Evolutionary conservation across 2,888 invertebrate species (phyloP).

Genomic region (Polyommatus iphigenia): DNA sequence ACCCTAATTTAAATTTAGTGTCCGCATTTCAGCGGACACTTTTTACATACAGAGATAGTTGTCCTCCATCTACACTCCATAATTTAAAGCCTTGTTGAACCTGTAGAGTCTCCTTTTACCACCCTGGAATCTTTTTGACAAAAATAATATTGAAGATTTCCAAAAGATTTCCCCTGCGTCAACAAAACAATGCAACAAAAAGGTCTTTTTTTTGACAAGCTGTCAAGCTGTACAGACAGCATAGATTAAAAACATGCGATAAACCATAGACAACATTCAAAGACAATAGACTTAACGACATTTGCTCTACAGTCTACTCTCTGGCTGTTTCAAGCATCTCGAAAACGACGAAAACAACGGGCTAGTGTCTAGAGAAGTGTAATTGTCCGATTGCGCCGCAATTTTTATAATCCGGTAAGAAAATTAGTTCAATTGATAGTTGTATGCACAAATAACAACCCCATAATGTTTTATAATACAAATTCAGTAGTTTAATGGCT

Average conservation of each 20-base stretch:
- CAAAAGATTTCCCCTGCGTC: too few species aligned
- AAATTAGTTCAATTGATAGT: constrained; percentile 46
- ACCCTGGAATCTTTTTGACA: too few species aligned
- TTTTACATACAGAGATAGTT: too few species aligned
- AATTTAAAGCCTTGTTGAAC: too few species aligned
- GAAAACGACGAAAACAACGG: constrained; percentile 77
- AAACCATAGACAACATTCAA: constrained; percentile 33
- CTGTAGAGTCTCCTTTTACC: too few species aligned
- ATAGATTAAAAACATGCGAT: not conserved
- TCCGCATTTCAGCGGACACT: too few species aligned
- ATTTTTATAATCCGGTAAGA: constrained; percentile 77
- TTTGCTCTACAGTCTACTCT: constrained; percentile 45
- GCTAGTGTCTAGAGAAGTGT: constrained; percentile 80
- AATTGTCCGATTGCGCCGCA: constrained; percentile 83
- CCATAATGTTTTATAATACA: constrained; percentile 36
- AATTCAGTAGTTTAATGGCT: constrained; percentile 36
- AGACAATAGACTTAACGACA: constrained; percentile 51
- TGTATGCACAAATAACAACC: constrained; percentile 34
- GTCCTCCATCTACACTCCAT: too few species aligned
- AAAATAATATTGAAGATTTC: too few species aligned
- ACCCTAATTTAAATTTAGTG: too few species aligned
- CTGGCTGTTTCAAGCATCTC: constrained; percentile 76
- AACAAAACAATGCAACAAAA: too few species aligned
- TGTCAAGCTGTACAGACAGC: too few species aligned
- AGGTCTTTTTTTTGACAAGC: too few species aligned